Percentiles rank a stretch among this genome's conserved stretches.
phyloP scores from a whole-genome alignment of 2,888 invertebrate species.

The Hemithea aestivaria region DNA sequence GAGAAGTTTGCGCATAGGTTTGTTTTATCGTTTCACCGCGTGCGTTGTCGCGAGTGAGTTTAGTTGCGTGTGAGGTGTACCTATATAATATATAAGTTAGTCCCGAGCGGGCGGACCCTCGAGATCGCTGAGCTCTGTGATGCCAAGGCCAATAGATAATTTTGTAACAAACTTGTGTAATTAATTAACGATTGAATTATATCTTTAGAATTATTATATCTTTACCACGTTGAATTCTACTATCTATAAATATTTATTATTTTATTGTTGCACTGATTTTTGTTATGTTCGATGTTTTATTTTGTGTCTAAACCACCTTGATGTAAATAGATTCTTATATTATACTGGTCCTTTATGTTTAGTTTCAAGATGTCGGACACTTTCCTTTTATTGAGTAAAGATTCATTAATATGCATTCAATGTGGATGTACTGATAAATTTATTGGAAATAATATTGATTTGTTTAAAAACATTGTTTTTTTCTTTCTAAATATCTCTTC shows the following conservation, averaged over 20 bases:
- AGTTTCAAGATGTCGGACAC: constrained; percentile 64
- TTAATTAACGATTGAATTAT: constrained; percentile 58
- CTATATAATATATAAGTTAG: too few relatives aligned
- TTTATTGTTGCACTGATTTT: constrained; percentile 77
- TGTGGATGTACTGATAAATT: constrained; percentile 77
- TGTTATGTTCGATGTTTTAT: constrained; percentile 76
- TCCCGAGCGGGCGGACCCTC: constrained; percentile 52
- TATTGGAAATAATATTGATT: constrained; percentile 79
- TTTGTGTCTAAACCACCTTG: constrained; percentile 72
- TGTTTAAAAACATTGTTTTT: constrained; percentile 66
- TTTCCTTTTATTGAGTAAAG: constrained; percentile 70
- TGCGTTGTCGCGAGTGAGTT: too few relatives aligned
- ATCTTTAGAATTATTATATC: constrained; percentile 65
- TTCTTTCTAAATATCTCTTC: constrained; percentile 33
- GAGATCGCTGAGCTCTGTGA: constrained; percentile 73
- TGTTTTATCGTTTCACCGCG: constrained; percentile 28
- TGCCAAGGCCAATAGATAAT: constrained; percentile 76
- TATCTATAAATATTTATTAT: constrained; percentile 74
- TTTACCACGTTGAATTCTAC: constrained; percentile 74
- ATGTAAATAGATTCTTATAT: constrained; percentile 67
- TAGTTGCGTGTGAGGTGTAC: too few relatives aligned
- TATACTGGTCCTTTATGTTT: constrained; percentile 63
- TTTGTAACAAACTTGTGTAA: constrained; percentile 74
- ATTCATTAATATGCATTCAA: constrained; percentile 68
- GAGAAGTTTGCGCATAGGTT: constrained; percentile 25